Evolutionary conservation across 1,140 invertebrate genomes (phyloP).

Genomic region (Yoshiicerus persimilis): DNA sequence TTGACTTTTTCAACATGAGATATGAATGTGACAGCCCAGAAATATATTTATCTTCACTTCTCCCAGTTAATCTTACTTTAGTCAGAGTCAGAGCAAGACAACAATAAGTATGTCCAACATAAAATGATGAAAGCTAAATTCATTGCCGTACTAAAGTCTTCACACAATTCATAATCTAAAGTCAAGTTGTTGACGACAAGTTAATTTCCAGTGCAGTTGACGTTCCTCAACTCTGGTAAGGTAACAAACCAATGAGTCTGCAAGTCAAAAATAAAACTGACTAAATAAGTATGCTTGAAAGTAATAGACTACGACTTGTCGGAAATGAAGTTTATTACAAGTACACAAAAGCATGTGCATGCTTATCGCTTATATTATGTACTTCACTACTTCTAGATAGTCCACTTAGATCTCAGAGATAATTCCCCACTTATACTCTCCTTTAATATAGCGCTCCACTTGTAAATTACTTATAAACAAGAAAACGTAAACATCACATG

Average conservation of each 20-base stretch:
- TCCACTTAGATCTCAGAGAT: not conserved
- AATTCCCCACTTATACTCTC: not conserved
- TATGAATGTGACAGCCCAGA: not conserved
- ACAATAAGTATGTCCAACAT: not conserved
- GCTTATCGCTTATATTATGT: no score
- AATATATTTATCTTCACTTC: not conserved
- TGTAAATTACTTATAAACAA: no score
- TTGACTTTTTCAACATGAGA: not conserved
- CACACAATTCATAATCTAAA: no score
- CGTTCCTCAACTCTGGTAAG: not conserved
- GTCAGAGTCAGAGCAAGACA: not conserved
- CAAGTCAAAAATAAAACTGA: not conserved
- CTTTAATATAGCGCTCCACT: not conserved
- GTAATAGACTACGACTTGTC: not conserved
- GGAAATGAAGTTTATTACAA: slow-evolving; percentile 13
- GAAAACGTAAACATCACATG: no score
- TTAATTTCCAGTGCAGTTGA: not conserved
- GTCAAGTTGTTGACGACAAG: not conserved
- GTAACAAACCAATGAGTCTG: not conserved
- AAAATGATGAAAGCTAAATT: not conserved
- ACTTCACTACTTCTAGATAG: not conserved
- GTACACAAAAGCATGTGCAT: not conserved
- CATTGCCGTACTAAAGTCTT: not conserved
- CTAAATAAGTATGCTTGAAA: not conserved
- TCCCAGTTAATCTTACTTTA: not conserved